Percentiles rank a stretch among this genome's conserved stretches.
These are phyloP conservation scores for Sturmia bella DNA, from an alignment of 2,888 invertebrate species.

Conservation along the genomic window DNA sequence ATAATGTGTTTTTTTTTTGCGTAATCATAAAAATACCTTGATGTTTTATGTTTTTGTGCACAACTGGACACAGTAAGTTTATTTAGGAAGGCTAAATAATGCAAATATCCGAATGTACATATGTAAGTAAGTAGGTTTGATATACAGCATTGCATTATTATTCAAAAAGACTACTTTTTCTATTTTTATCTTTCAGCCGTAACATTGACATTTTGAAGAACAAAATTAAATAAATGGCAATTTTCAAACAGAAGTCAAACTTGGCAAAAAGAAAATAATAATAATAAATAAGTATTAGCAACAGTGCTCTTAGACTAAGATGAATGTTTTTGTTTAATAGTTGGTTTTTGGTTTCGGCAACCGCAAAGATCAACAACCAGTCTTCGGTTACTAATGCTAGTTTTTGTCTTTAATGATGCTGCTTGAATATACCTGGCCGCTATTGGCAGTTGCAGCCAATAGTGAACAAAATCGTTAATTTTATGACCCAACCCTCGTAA, in stretches of 20 bases:
- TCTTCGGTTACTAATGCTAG: no score
- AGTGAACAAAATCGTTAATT: no score
- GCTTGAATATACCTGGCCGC: no score
- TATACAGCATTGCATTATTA: slow-evolving; percentile 6
- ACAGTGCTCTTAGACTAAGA: no score
- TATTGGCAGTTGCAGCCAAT: no score
- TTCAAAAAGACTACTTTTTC: slow-evolving; percentile 42
- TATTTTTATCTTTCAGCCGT: slow-evolving; percentile 50
- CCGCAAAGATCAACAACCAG: no score
- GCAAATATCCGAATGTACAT: background rate
- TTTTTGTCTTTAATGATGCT: no score
- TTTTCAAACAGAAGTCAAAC: background rate
- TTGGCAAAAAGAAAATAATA: no score
- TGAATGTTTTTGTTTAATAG: no score
- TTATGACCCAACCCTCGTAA: no score
- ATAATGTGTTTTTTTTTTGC: slow-evolving; percentile 3
- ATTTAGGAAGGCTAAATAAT: slow-evolving; percentile 35
- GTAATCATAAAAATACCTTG: slow-evolving; percentile 38
- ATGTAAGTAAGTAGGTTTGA: slow-evolving; percentile 1
- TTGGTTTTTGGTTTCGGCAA: no score
- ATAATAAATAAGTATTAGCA: no score
- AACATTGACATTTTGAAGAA: slow-evolving; percentile 51
- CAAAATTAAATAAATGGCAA: background rate
- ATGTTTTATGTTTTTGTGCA: slow-evolving; percentile 1
- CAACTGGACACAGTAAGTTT: slow-evolving; percentile 44